phyloP scores from a whole-genome alignment of 35 echinoderm and acorn worm species.

The Patiria miniata region DNA sequence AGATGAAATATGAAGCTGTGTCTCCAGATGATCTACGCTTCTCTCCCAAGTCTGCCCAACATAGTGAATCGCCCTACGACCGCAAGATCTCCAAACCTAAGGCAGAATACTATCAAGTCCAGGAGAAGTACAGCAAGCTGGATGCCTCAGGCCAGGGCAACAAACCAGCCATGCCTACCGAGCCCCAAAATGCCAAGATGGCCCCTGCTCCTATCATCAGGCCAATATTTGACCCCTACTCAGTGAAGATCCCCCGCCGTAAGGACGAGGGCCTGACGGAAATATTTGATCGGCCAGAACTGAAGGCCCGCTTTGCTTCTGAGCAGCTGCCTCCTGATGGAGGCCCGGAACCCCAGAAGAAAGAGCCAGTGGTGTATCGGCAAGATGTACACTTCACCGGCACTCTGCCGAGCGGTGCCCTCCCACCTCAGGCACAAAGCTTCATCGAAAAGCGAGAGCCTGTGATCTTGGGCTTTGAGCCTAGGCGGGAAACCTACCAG shows the following conservation, averaged over 20 bases:
- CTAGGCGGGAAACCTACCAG: not conserved
- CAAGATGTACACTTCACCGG: slow-evolving; percentile 8
- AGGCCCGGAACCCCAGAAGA: not conserved
- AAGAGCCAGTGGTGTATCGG: slow-evolving; percentile 12
- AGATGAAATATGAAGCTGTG: slow-evolving; percentile 7
- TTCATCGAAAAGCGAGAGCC: not conserved
- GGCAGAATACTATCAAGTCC: not conserved
- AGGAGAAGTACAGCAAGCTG: not conserved
- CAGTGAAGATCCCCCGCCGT: slow-evolving; percentile 12
- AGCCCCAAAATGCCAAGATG: slow-evolving; percentile 9
- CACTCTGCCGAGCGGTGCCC: not conserved
- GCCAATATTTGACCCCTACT: slow-evolving; percentile 21
- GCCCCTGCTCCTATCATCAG: not conserved
- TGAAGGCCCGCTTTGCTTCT: not conserved
- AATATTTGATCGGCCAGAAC: slow-evolving; percentile 13
- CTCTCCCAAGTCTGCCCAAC: not conserved
- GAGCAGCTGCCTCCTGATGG: not conserved
- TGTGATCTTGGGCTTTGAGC: not conserved
- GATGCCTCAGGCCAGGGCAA: not conserved
- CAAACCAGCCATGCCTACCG: not conserved
- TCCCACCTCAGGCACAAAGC: not conserved
- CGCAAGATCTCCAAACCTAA: not conserved
- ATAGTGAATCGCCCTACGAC: not conserved
- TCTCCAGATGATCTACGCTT: slow-evolving; percentile 6
- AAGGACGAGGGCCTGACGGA: slow-evolving; percentile 8